Percentiles rank a stretch among this genome's conserved stretches.
Evolutionary conservation across 2,888 invertebrate genomes (phyloP).

Genomic region (Latrodectus elegans): DNA sequence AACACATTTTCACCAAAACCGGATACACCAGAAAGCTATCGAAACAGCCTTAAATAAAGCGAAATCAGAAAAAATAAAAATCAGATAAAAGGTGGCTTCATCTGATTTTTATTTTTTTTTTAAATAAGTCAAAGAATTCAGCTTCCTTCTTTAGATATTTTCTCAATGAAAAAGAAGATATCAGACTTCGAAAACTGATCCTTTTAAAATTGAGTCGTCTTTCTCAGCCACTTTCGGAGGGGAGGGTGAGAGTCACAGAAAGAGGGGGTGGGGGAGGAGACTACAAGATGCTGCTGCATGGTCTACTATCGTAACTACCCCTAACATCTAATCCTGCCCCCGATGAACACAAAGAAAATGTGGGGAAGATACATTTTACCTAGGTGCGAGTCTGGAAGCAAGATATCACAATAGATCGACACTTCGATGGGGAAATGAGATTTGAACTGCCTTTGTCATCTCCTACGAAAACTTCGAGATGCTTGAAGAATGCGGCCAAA

Average conservation of each 20-base stretch:
- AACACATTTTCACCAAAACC: too few species aligned
- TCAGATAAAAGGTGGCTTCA: too few species aligned
- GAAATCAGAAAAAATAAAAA: too few species aligned
- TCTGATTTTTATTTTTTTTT: too few species aligned
- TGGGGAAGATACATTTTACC: background rate
- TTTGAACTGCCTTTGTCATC: background rate
- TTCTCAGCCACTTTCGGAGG: constrained; percentile 14
- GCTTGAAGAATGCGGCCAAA: too few species aligned
- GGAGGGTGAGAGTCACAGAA: background rate
- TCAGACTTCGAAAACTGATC: constrained; percentile 37
- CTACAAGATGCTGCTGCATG: too few species aligned
- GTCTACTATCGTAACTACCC: background rate
- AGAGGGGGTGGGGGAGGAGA: background rate
- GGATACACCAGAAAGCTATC: too few species aligned
- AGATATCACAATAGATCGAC: constrained; percentile 23
- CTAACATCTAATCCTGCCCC: background rate
- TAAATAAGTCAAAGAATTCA: background rate
- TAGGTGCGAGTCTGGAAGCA: constrained; percentile 52
- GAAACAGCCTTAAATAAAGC: too few species aligned
- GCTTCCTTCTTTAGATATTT: constrained; percentile 26
- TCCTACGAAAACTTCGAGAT: too few species aligned
- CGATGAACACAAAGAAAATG: background rate
- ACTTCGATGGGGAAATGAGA: background rate
- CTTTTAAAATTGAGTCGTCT: constrained; percentile 36
- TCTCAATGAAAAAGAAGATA: constrained; percentile 26